phyloP scores from a whole-genome alignment of 2,113 vertebrate genomes.

The Peucedramus taeniatus region DNA sequence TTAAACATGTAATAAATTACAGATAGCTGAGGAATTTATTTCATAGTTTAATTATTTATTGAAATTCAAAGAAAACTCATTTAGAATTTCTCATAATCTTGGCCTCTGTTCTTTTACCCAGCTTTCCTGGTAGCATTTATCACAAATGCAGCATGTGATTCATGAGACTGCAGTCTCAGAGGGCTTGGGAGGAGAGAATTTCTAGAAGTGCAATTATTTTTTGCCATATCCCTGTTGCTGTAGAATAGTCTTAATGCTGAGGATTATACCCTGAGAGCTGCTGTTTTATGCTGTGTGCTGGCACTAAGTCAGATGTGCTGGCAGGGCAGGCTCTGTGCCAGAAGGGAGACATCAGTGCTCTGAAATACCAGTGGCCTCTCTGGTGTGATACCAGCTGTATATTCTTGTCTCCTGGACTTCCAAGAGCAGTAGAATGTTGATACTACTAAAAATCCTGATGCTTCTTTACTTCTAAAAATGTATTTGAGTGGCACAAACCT shows the following conservation, averaged over 20 bases:
- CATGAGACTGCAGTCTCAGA: neutral
- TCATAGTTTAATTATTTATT: neutral
- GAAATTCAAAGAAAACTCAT: neutral
- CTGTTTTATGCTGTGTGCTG: neutral
- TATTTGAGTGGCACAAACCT: neutral
- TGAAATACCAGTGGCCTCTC: neutral
- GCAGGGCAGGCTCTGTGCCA: neutral
- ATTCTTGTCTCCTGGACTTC: neutral
- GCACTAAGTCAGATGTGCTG: neutral
- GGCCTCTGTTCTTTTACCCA: neutral
- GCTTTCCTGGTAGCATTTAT: neutral
- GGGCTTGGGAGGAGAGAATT: conserved; percentile 1
- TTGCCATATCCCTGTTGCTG: neutral
- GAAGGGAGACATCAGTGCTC: neutral
- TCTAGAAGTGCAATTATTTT: conserved; percentile 4
- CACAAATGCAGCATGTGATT: neutral
- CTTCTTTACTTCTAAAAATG: neutral
- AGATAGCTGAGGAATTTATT: neutral
- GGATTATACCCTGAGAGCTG: neutral
- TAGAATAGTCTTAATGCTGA: neutral
- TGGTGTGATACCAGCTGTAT: neutral
- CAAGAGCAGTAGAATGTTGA: neutral
- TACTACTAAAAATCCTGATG: neutral
- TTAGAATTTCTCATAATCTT: neutral
- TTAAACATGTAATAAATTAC: neutral